phyloP scores from a whole-genome alignment of 2,888 invertebrate genomes.

The Chalcis sispes region DNA sequence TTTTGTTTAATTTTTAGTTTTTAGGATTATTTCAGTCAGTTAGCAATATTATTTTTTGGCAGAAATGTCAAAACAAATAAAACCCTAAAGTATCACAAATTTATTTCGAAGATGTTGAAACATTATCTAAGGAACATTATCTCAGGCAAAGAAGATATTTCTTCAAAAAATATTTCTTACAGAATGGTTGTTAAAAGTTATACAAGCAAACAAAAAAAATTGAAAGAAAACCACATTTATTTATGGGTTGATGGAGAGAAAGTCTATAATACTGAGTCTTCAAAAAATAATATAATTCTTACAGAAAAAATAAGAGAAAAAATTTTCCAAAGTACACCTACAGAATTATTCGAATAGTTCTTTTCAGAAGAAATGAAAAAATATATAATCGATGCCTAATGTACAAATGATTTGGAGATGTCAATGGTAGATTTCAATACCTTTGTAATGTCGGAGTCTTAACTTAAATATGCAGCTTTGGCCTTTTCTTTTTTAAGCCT shows the following conservation, averaged over 20 bases:
- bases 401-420: conserved; percentile 6
- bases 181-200: background rate
- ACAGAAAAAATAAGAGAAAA: conserved; percentile 2
- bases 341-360: background rate
- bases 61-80: no score
- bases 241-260: conserved; percentile 3
- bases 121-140: no score
- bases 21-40: no score
- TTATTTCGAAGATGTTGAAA: no score
- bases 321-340: background rate
- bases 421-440: conserved; percentile 9
- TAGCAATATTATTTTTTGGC: no score
- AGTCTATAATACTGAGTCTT: conserved; percentile 1
- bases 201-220: conserved; percentile 7
- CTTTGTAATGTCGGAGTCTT: no score
- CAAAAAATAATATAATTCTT: background rate
- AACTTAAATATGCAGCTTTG: no score
- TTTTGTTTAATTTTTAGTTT: no score
- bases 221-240: background rate
- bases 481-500: no score
- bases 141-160: background rate
- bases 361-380: conserved; percentile 12
- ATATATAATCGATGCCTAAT: background rate
- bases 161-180: conserved; percentile 1
- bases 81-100: no score